These are phyloP conservation scores for Cetonia aurata DNA, from an alignment of 2,888 invertebrate genomes.

Conservation along the genomic window DNA sequence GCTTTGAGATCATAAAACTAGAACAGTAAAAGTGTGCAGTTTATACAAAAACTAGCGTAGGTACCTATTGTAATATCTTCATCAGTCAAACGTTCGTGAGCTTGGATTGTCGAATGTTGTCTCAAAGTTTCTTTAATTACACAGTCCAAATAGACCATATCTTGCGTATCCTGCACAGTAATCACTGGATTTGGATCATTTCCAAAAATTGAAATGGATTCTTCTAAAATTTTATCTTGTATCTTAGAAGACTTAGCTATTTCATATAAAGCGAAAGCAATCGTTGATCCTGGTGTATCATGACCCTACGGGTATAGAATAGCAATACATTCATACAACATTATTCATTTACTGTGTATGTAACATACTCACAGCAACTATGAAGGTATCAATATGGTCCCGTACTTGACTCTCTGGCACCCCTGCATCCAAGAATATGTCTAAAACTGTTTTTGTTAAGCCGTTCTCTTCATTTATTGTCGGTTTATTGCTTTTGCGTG, in stretches of 20 bases:
- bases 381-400: conserved; percentile 41
- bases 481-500: conserved; percentile 26
- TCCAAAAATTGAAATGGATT: conserved; percentile 44
- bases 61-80: conserved; percentile 35
- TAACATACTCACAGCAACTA: conserved; percentile 41
- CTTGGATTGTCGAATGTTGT: conserved; percentile 26
- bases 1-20: no score
- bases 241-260: conserved; percentile 68
- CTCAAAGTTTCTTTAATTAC: conserved; percentile 44
- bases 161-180: conserved; percentile 23
- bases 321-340: no score
- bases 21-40: no score
- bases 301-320: conserved; percentile 63
- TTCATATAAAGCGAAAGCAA: conserved; percentile 68
- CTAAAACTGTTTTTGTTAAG: conserved; percentile 29
- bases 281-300: conserved; percentile 70
- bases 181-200: conserved; percentile 25
- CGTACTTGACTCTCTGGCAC: conserved; percentile 7
- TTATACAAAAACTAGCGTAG: not conserved
- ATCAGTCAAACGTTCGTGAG: conserved; percentile 38
- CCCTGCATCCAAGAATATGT: conserved; percentile 30
- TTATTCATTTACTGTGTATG: no score
- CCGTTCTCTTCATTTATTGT: not conserved
- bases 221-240: conserved; percentile 62
- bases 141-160: conserved; percentile 41